Base-by-base conservation (phyloP, 64 coral and sea anemone genomes). In the Montipora cactus region DNA sequence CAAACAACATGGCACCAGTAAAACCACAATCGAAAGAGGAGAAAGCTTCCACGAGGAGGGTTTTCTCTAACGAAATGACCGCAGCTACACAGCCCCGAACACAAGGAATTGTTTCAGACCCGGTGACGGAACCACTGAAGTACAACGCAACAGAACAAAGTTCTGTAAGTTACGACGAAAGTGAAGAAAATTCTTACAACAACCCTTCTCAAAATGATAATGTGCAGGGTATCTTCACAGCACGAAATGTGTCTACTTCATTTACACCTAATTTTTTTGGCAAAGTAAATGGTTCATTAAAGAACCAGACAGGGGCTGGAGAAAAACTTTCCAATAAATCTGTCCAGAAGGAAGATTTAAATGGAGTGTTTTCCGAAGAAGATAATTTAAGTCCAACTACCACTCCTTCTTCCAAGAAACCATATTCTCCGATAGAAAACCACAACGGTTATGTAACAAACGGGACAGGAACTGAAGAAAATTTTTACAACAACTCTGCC, bases 21-120 rank as follows among this genome's bases (percentile, higher is more conserved):
- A 86, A 86, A 21, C 19, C 64, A n/a, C 7, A 20, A 50, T 45
- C 62, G 9, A 86, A 62, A 18, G 62, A 59, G 18, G 82, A 71
- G n/a, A 70, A 86, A 5, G 82, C 82, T 18, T 70, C 82, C 8
- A 86, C 82, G 4, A 86, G 82, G 47, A 86, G n/a, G 18, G 19
- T 86, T 10, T 86, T 64, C n/a, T 49, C 66, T 49, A 8, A 68
- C 8, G 46, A 86, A 21, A 13, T 21, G 13, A 59, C 16, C n/a
- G 53, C 10, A 81, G 2, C 76, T 59, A 5, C 44, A 78, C 0
- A 1, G 3, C 66, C 82, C 3, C 37, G 71, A 86, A 72, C 66
- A 71, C 67, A 86, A 19, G 64, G 15, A 3, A 23, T 72, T 8
- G 71, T 72, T 71, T 86, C 82, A 51, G 66, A 49, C 5, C 44